These are phyloP conservation scores for Bujurquina vittata DNA, from an alignment of 2,113 vertebrate genomes.

Conservation along the genomic window DNA sequence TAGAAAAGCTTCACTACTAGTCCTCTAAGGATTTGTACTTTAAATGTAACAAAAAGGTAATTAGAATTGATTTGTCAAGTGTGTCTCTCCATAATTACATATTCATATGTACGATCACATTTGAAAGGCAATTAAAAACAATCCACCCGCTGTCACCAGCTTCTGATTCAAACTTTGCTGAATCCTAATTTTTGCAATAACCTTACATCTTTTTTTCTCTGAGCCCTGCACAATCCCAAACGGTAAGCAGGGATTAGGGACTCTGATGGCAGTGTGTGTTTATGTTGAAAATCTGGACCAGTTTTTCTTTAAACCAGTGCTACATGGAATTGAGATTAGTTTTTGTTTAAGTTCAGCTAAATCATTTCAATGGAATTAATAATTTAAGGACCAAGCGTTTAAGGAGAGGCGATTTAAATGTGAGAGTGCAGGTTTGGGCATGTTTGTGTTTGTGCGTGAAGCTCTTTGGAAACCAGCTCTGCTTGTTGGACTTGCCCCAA, in stretches of 20 bases:
- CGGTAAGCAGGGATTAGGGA: background rate
- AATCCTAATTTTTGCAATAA: background rate
- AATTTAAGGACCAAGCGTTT: background rate
- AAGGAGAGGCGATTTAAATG: background rate
- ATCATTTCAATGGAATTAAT: background rate
- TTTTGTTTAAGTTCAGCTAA: background rate
- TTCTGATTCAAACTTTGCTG: background rate
- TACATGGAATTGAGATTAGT: background rate
- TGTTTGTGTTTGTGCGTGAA: constrained; percentile 35
- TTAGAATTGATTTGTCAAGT: background rate
- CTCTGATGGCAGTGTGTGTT: background rate
- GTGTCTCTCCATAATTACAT: background rate
- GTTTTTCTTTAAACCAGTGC: background rate
- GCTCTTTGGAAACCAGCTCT: constrained; percentile 38
- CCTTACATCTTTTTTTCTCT: background rate
- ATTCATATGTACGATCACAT: background rate
- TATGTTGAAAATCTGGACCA: background rate
- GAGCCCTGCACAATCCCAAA: background rate
- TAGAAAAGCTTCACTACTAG: background rate
- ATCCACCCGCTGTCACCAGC: background rate
- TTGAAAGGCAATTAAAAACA: background rate
- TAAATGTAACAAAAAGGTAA: background rate
- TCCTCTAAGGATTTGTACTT: background rate
- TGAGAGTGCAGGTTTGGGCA: constrained; percentile 12
- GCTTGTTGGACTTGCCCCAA: constrained; percentile 52